Evolutionary conservation across 2,113 vertebrate genomes (phyloP), one percentile per base, ranked within the genome.

Genomic region (Terrapene triunguis): DNA sequence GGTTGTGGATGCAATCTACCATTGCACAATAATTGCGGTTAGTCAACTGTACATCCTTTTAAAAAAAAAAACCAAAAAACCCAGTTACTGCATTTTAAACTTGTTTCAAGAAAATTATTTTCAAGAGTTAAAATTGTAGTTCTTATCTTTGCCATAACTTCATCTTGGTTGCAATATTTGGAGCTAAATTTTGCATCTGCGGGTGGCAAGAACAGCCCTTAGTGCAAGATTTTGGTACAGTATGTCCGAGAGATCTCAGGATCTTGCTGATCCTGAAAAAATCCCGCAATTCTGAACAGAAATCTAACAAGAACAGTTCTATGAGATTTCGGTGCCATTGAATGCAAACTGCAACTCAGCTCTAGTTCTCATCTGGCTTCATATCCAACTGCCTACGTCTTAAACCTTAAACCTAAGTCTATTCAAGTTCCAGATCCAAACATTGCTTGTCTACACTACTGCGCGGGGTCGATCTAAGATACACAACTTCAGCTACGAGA

Each of bases 1-100:
- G 96, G 95, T 88, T 55, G 82, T 85, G 90, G 93, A 80, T 95
- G 92, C 72, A 91, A 85, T 89, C 51, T 94, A 54, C 25, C 69
- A 97, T 93, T 92, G 50, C 51, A 95, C 94, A 96, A 93, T 95
- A 62, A 62, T 32, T 35, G 59, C 2, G 13, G 32, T 65, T 42
- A 96, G 83, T 54, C 92, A 88, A 47, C 89, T 93, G 78, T 95
- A 83, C 72, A 80, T 47, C 90, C 35, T 29, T 29, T 92, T 93
- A 90, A 95, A 83, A 44, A 27, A 0, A 13, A 53, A 24, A 92
- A 4, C 38, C 38, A 50, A 50, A 50, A 50, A 50, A 50, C 4
- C 3, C 48, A 50, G 81, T 79, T 5, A 19, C 16, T 53, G 81
- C 42, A 42, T 95, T 96, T 96, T 90, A 72, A 95, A 93, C 25